These are phyloP conservation scores for Chrysina gloriosa DNA, from an alignment of 2,888 invertebrate species.

Conservation along the genomic window DNA sequence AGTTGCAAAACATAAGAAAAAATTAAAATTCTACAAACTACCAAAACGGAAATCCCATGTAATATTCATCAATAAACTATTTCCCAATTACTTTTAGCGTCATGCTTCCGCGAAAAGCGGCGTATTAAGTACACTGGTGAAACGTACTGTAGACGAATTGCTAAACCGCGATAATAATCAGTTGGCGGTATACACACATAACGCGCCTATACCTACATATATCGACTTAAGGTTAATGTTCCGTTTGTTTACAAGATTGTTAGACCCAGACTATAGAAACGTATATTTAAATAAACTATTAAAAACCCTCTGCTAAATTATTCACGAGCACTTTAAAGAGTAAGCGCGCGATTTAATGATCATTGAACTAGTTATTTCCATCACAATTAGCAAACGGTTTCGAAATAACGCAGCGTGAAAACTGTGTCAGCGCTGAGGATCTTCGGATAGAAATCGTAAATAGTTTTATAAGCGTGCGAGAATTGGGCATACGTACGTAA, in stretches of 20 bases:
- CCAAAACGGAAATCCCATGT: neutral
- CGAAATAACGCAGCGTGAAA: conserved; percentile 8
- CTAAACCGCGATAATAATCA: neutral
- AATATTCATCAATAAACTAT: neutral
- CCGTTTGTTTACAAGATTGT: conserved; percentile 14
- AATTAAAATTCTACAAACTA: too few species aligned
- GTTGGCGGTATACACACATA: too few species aligned
- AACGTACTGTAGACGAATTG: neutral
- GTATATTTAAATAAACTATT: conserved; percentile 14
- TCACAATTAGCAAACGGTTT: conserved; percentile 1
- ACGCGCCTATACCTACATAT: neutral
- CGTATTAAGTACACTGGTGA: neutral
- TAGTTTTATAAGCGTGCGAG: too few species aligned
- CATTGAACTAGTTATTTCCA: conserved; percentile 9
- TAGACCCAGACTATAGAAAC: neutral
- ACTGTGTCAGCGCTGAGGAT: conserved; percentile 16
- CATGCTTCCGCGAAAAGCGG: neutral
- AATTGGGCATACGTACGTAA: neutral
- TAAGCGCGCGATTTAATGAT: conserved; percentile 7
- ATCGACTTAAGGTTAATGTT: conserved; percentile 12
- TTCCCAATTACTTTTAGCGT: neutral
- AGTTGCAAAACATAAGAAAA: too few species aligned
- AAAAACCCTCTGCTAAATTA: conserved; percentile 8
- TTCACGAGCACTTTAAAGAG: neutral
- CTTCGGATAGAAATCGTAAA: neutral